A percentile compares a stretch with the other conserved stretches of the same genome.
These are phyloP conservation scores for Setipinna tenuifilis DNA, from an alignment of 2,797 vertebrate species.

Conservation along the genomic window DNA sequence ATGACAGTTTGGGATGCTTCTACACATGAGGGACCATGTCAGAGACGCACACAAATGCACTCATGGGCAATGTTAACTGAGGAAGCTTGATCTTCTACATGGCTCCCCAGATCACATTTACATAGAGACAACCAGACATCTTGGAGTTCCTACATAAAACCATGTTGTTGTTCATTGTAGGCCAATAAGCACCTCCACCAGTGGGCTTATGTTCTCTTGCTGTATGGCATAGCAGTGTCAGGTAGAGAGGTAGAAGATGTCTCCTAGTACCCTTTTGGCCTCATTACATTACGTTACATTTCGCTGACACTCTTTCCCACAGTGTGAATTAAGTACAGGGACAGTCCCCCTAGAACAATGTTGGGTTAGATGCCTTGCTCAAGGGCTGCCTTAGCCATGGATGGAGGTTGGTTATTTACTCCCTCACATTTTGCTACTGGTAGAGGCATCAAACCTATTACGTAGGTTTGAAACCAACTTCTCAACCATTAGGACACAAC, in stretches of 20 bases:
- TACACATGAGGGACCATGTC: neutral
- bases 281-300: too few relatives aligned
- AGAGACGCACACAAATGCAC: neutral
- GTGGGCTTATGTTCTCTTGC: too few relatives aligned
- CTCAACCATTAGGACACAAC: too few relatives aligned
- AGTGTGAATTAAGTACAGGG: too few relatives aligned
- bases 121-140: neutral
- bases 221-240: neutral
- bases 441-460: too few relatives aligned
- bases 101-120: neutral
- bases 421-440: too few relatives aligned
- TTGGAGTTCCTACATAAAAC: neutral
- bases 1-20: neutral
- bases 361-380: too few relatives aligned
- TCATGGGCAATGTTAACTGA: neutral
- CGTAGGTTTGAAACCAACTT: too few relatives aligned
- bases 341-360: too few relatives aligned
- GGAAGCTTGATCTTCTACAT: neutral
- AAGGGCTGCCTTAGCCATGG: too few relatives aligned
- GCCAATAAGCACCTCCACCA: neutral
- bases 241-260: neutral
- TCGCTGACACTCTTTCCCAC: too few relatives aligned
- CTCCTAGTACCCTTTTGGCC: neutral
- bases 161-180: neutral
- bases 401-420: too few relatives aligned